A percentile compares a stretch with the other conserved stretches of the same genome.
These are phyloP conservation scores for Drosophila kambysellisi DNA, from an alignment of 2,888 invertebrate species.

Conservation along the genomic window DNA sequence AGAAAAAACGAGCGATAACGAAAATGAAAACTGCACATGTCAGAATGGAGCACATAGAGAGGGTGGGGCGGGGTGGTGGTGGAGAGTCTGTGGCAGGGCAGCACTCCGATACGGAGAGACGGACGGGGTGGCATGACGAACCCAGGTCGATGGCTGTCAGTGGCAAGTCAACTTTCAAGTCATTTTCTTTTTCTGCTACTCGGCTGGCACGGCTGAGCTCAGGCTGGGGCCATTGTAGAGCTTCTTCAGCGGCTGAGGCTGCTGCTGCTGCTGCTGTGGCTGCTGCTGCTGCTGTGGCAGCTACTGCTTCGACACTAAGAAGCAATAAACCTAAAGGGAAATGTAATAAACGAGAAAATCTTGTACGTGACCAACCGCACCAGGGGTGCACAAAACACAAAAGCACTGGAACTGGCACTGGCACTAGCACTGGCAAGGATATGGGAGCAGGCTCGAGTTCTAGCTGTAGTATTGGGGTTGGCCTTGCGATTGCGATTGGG, in stretches of 20 bases:
- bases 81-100: slow-evolving; percentile 16
- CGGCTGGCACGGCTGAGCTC: slow-evolving; percentile 56
- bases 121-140: slow-evolving; percentile 65
- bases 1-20: slow-evolving; percentile 28
- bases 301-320: slow-evolving; percentile 70
- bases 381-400: slow-evolving; percentile 64
- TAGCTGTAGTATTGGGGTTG: slow-evolving; percentile 54
- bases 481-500: slow-evolving; percentile 32
- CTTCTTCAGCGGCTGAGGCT: slow-evolving; percentile 51
- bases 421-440: not conserved
- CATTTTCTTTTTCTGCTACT: slow-evolving; percentile 50
- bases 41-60: slow-evolving; percentile 20
- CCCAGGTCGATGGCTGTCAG: slow-evolving; percentile 77
- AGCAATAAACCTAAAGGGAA: slow-evolving; percentile 84
- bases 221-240: slow-evolving; percentile 48
- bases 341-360: slow-evolving; percentile 85
- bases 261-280: slow-evolving; percentile 19
- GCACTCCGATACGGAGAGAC: slow-evolving; percentile 3
- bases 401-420: slow-evolving; percentile 7
- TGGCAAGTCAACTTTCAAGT: slow-evolving; percentile 74
- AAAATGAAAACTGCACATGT: slow-evolving; percentile 71
- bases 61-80: not conserved
- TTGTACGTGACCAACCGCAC: slow-evolving; percentile 84
- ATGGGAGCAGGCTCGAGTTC: not conserved
- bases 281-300: slow-evolving; percentile 27